Percentiles rank a stretch among this genome's conserved stretches.
Conservation (phyloP, 2,797 vertebrate species). For the Delichon dasypus region DNA sequence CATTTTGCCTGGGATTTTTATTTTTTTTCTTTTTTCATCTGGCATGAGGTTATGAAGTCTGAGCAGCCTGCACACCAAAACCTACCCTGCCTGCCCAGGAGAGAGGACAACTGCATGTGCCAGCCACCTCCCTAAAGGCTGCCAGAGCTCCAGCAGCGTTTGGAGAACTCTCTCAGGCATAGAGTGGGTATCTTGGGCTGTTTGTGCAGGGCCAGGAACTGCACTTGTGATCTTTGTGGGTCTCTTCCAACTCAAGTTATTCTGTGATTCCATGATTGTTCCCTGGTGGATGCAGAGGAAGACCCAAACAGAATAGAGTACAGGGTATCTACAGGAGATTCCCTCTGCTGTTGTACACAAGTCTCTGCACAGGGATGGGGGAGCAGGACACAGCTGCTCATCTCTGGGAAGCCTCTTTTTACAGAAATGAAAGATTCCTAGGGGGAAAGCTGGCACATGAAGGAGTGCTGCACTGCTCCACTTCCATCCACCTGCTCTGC, state of each 20-base stretch:
- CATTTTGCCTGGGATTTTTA: neutral
- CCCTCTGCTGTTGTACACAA: neutral
- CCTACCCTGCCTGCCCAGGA: neutral
- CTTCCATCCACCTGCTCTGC: neutral
- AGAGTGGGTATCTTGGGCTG: neutral
- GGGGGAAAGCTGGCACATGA: neutral
- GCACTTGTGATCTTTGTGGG: neutral
- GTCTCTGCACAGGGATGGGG: neutral
- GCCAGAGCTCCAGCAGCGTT: neutral
- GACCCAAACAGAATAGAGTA: neutral
- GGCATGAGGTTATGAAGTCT: neutral
- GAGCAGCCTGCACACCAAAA: neutral
- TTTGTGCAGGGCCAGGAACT: neutral
- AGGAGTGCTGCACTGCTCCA: neutral
- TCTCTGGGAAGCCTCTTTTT: neutral
- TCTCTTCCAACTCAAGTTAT: neutral
- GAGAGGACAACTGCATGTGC: neutral
- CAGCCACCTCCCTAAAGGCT: neutral
- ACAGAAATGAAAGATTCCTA: neutral
- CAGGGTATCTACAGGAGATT: neutral
- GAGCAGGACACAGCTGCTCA: neutral
- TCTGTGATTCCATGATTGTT: neutral
- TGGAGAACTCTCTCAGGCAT: neutral
- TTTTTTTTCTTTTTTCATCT: neutral
- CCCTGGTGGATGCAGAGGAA: neutral